Conservation (phyloP, 2,797 vertebrate species). For the Pagetopsis macropterus region DNA sequence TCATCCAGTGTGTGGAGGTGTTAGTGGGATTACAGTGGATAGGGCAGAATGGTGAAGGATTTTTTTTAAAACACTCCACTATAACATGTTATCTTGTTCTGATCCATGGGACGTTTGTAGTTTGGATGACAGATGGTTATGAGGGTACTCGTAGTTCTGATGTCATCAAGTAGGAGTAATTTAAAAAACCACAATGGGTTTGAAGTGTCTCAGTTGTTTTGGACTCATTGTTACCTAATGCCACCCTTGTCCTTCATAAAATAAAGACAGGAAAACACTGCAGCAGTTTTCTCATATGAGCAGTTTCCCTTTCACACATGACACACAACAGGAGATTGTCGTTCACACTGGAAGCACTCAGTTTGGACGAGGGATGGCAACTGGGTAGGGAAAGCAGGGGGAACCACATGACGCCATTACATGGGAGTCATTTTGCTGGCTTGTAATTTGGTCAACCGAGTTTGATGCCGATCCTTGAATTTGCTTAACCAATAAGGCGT, state of each 20-base stretch:
- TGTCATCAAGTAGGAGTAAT: slow-evolving; percentile 22
- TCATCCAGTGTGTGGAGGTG: slow-evolving; percentile 75
- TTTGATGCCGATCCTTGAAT: no score
- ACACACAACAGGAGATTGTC: no score
- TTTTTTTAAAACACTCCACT: slow-evolving; percentile 49
- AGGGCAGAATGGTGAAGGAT: slow-evolving; percentile 34
- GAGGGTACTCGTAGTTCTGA: neutral
- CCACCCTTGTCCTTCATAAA: neutral
- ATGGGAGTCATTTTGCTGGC: no score
- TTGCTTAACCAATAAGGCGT: no score
- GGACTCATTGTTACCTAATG: slow-evolving; percentile 5
- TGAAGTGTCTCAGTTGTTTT: neutral
- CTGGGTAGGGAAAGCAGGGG: no score
- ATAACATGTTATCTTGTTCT: slow-evolving; percentile 16
- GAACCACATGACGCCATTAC: no score
- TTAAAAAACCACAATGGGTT: slow-evolving; percentile 13
- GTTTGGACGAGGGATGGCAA: no score
- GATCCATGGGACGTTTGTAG: neutral
- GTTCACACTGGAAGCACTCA: no score
- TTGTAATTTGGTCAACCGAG: no score
- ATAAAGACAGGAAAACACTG: slow-evolving; percentile 25
- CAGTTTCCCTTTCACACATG: no score
- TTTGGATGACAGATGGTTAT: neutral
- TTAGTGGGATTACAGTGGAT: slow-evolving; percentile 51
- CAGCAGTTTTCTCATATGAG: no score